A percentile compares a stretch with the other conserved stretches of the same genome.
Conservation (phyloP, 2,888 invertebrate species). For the Tachystola acroxantha region DNA sequence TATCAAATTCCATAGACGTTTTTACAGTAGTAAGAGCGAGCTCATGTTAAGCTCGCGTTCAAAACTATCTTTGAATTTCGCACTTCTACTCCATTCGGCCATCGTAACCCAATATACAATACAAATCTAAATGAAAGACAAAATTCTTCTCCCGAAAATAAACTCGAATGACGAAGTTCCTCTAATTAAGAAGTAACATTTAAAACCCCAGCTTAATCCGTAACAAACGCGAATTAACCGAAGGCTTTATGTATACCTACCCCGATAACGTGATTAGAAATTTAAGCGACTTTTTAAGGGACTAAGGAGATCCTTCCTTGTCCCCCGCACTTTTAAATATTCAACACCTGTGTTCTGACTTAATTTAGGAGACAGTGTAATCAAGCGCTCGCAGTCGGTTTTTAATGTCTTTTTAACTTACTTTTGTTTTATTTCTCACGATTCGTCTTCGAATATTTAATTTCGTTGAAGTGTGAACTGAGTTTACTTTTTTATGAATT, state of each 20-base stretch:
- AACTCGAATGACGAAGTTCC: background rate
- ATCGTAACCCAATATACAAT: too few species aligned
- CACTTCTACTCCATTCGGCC: too few species aligned
- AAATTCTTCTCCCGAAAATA: too few species aligned
- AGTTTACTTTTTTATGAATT: background rate
- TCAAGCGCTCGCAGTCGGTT: conserved; percentile 40
- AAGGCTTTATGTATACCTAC: conserved; percentile 9
- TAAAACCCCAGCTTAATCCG: conserved; percentile 2
- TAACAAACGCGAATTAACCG: conserved; percentile 8
- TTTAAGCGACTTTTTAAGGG: conserved; percentile 13
- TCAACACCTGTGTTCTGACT: conserved; percentile 45
- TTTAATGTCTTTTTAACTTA: conserved; percentile 48
- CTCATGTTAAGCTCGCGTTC: too few species aligned
- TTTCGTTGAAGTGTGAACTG: conserved; percentile 5
- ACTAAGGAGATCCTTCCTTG: conserved; percentile 16
- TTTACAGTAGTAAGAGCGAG: too few species aligned
- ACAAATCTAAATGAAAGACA: too few species aligned
- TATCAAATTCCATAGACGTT: too few species aligned
- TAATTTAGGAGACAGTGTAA: conserved; percentile 47
- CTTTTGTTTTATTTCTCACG: conserved; percentile 24
- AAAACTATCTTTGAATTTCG: too few species aligned
- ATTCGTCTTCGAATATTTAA: conserved; percentile 16
- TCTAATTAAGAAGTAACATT: background rate
- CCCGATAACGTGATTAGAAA: conserved; percentile 15
- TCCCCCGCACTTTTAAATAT: conserved; percentile 39